Evolutionary conservation across 1,140 invertebrate genomes (phyloP).

Genomic region (Heliconius melpomene): DNA sequence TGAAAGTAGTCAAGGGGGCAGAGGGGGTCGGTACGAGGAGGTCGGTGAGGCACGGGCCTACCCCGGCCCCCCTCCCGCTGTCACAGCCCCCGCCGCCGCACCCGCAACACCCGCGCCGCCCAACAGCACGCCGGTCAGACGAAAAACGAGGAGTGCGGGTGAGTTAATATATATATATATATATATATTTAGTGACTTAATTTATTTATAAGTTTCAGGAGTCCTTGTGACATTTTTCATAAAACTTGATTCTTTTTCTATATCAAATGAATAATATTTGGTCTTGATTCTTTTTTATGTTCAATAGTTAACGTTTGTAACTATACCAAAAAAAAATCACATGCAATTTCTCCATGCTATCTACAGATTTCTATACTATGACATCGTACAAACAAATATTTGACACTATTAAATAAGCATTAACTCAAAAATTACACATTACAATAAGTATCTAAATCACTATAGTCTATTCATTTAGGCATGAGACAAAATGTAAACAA

Average conservation of each 20-base stretch:
- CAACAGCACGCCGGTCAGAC: constrained; percentile 54
- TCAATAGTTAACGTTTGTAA: no score
- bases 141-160: constrained; percentile 86
- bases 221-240: not conserved
- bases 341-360: no score
- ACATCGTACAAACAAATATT: no score
- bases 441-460: no score
- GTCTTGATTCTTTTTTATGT: no score
- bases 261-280: no score
- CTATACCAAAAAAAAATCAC: no score
- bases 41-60: constrained; percentile 64
- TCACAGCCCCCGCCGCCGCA: constrained; percentile 33
- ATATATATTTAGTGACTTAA: not conserved
- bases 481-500: no score
- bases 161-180: constrained; percentile 35
- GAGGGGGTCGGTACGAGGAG: constrained; percentile 72
- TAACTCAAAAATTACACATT: no score
- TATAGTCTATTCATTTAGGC: no score
- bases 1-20: constrained; percentile 47
- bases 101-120: constrained; percentile 41
- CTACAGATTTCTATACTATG: no score
- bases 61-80: constrained; percentile 35
- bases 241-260: not conserved
- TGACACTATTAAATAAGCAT: no score
- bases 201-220: not conserved